phyloP scores from a whole-genome alignment of 2,797 vertebrate species.

The Falco biarmicus region DNA sequence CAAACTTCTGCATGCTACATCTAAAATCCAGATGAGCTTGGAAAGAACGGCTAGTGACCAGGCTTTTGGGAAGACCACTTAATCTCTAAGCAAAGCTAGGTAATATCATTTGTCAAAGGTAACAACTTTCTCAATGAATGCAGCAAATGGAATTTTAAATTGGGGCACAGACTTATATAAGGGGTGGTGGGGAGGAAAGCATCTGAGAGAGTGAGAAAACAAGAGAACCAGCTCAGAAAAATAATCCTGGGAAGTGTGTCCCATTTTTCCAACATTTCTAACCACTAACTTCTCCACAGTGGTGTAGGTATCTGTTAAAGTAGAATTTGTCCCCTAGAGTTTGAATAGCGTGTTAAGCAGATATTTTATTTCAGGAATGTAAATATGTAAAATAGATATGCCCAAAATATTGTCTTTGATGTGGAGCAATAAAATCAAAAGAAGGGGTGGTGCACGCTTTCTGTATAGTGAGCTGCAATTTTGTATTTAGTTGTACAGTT shows the following conservation, averaged over 20 bases:
- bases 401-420: conserved; percentile 63
- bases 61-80: neutral
- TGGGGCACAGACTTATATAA: neutral
- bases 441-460: neutral
- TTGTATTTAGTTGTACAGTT: neutral
- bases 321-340: conserved; percentile 25
- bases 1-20: neutral
- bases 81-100: neutral
- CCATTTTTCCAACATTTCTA: conserved; percentile 62
- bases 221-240: conserved; percentile 43
- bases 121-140: neutral
- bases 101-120: neutral
- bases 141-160: conserved; percentile 16
- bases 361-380: conserved; percentile 40
- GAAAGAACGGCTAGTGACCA: neutral
- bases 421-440: conserved; percentile 54
- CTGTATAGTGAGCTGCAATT: neutral
- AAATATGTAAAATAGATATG: conserved; percentile 37
- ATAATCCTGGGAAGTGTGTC: conserved; percentile 48
- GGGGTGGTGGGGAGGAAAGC: neutral
- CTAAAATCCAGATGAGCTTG: neutral
- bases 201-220: neutral
- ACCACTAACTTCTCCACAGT: conserved; percentile 22
- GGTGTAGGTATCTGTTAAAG: neutral
- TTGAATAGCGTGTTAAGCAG: conserved; percentile 14